Base-by-base conservation (phyloP, 2,113 vertebrate genomes). In the Sialia sialis region DNA sequence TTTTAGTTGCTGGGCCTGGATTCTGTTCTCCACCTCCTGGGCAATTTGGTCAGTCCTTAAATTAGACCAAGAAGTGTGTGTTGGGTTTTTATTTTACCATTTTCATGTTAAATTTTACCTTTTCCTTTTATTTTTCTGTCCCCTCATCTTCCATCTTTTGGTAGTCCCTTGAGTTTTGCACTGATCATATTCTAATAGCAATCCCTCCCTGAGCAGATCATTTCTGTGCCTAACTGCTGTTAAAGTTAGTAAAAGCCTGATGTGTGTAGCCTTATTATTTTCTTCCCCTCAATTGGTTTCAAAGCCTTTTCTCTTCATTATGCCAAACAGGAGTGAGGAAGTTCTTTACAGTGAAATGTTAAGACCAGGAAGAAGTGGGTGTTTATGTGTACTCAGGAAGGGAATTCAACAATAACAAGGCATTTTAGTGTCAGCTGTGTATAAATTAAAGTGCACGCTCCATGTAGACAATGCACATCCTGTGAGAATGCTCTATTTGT, bases 211-310 rank as follows among this genome's bases (percentile, higher is more conserved):
- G 62, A 51, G 43, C 74, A 95, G 72, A 82, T 67, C 0, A 89
- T 94, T 95, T 94, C 39, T 95, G 80, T 87, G 85, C 44, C 43
- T 93, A 95, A 73, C 81, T 96, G 59, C 39, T 11, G 2, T 70
- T 93, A 63, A 78, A 94, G 68, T 94, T 79, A 60, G 52, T 90
- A 79, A 96, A 93, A 94, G 25, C 49, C n/a, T 84, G 69, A 92
- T 87, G 77, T 76, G 34, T 66, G 68, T 75, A 85, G 62, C 77
- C 49, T 93, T 76, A 55, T 88, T 91, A 72, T 94, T 93, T 96
- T 93, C 80, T 94, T 83, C 43, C 79, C 75, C 54, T 95, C 73
- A 64, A 96, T 93, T 95, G 25, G 4, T 93, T 90, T 90, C 73
- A 87, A 77, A 75, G 36, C n/a, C 16, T 89, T 93, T 90, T 80